Conservation (phyloP, 2,113 vertebrate species). For the Catharus minimus region DNA sequence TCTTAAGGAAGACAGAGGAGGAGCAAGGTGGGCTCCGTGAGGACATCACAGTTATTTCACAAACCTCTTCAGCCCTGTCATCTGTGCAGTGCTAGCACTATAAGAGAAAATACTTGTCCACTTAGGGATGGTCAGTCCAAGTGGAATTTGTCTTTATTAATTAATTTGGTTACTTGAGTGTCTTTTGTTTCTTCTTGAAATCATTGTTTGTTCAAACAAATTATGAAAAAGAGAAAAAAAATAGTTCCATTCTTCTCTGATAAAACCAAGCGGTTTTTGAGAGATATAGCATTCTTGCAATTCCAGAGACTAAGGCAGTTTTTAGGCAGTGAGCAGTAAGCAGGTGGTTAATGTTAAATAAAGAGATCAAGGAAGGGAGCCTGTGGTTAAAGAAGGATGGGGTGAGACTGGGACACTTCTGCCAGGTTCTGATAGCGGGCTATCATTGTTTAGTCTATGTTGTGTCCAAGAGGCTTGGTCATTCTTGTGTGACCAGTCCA, state of each 20-base stretch:
- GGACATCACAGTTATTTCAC: neutral
- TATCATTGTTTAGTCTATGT: constrained; percentile 26
- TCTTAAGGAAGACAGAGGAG: neutral
- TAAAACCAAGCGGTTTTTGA: neutral
- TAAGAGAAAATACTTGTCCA: neutral
- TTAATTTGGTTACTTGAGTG: neutral
- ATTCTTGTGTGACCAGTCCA: neutral
- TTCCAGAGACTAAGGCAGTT: neutral
- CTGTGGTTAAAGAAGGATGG: neutral
- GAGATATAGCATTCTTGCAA: neutral
- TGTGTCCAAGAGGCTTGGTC: neutral
- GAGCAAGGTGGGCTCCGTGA: neutral
- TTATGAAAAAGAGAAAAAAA: neutral
- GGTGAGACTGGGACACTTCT: neutral
- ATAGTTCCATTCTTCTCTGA: neutral
- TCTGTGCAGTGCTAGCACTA: neutral
- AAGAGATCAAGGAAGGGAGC: neutral
- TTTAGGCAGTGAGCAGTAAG: neutral
- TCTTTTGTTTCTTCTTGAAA: neutral
- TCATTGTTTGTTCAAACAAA: neutral
- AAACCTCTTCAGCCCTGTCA: neutral
- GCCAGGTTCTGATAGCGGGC: constrained; percentile 8
- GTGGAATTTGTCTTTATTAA: neutral
- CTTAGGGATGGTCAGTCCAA: neutral
- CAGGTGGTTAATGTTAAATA: neutral